phyloP scores from a whole-genome alignment of 2,797 vertebrate genomes.

The Naso thynnoides region DNA sequence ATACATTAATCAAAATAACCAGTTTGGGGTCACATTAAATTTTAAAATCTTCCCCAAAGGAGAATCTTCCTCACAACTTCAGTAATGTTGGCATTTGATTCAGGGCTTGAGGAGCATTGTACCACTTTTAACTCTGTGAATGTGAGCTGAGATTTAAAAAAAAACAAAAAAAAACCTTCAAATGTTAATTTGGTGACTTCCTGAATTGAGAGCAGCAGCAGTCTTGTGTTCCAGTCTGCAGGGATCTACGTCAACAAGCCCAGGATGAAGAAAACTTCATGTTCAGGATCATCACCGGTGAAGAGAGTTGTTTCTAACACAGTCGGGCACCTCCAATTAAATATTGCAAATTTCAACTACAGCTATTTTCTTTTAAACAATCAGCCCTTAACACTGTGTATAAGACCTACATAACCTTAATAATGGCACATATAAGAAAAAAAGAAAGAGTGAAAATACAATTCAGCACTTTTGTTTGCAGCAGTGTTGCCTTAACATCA shows the following conservation, averaged over 20 bases:
- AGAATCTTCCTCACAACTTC: slow-evolving; percentile 33
- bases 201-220: too few species aligned
- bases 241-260: too few species aligned
- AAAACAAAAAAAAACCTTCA: too few species aligned
- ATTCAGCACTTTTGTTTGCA: neutral
- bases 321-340: too few species aligned
- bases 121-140: slow-evolving; percentile 20
- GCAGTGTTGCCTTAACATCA: neutral
- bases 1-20: slow-evolving; percentile 60
- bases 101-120: slow-evolving; percentile 45
- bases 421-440: neutral
- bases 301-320: too few species aligned
- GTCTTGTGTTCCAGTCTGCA: too few species aligned
- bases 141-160: neutral
- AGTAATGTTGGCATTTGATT: slow-evolving; percentile 48
- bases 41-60: slow-evolving; percentile 42
- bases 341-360: neutral
- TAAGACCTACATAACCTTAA: neutral
- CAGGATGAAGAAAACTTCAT: too few species aligned
- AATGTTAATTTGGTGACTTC: too few species aligned
- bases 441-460: neutral
- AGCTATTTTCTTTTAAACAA: neutral
- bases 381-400: neutral
- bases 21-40: slow-evolving; percentile 54
- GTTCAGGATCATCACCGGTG: too few species aligned